A percentile compares a stretch with the other conserved stretches of the same genome.
Conservation (phyloP, 2,797 vertebrate genomes). For the Clarias fuscus region DNA sequence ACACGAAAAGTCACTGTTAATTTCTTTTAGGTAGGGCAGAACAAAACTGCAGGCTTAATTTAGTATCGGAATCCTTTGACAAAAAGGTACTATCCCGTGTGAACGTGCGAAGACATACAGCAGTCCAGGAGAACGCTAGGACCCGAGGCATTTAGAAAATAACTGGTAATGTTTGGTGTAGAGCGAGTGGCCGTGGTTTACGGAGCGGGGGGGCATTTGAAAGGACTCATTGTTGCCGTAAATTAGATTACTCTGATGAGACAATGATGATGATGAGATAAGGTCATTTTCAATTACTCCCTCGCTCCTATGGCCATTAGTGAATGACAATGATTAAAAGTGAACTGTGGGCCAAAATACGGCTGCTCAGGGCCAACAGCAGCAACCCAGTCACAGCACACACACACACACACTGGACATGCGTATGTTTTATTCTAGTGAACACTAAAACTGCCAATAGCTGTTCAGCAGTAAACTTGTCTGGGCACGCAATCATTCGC, state of each 20-base stretch:
- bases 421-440: not conserved
- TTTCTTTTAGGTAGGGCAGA: conserved; percentile 38
- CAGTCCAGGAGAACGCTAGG: not conserved
- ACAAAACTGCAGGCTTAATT: conserved; percentile 12
- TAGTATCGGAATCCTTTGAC: conserved; percentile 5
- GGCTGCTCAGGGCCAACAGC: not conserved
- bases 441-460: conserved; percentile 5
- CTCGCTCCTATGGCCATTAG: conserved; percentile 6
- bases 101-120: not conserved
- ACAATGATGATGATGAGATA: conserved; percentile 19
- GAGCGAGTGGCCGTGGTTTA: conserved; percentile 21
- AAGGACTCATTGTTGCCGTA: conserved; percentile 28
- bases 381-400: not conserved
- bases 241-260: conserved; percentile 31
- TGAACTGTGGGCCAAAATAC: not conserved
- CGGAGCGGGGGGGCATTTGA: conserved; percentile 27
- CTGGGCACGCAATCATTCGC: conserved; percentile 2
- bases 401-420: not conserved
- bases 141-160: conserved; percentile 15
- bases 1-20: conserved; percentile 50
- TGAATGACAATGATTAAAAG: conserved; percentile 21
- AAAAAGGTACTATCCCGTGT: conserved; percentile 28
- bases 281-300: conserved; percentile 23
- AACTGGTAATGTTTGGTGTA: conserved; percentile 16
- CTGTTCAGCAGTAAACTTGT: conserved; percentile 18